phyloP scores from a whole-genome alignment of 2,797 vertebrate genomes.

The Phataginus tetradactyla region DNA sequence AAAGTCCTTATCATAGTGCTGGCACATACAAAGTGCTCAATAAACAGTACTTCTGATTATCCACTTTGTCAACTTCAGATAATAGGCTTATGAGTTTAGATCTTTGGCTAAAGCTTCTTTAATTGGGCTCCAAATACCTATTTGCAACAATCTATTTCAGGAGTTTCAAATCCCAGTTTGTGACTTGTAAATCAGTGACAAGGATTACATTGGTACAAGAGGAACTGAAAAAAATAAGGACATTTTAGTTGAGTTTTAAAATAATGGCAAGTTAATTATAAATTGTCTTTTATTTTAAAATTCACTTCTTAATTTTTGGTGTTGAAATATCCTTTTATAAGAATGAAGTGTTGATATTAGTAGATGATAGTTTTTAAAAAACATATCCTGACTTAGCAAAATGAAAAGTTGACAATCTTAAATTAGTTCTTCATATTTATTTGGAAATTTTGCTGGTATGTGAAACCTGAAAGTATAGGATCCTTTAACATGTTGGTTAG shows the following conservation, averaged over 20 bases:
- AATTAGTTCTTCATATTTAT: neutral
- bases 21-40: neutral
- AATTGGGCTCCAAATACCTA: neutral
- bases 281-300: neutral
- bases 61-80: neutral
- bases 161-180: neutral
- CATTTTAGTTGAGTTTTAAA: neutral
- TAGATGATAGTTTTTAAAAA: neutral
- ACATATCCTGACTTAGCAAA: neutral
- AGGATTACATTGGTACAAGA: neutral
- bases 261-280: neutral
- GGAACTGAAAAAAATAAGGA: neutral
- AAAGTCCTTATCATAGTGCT: neutral
- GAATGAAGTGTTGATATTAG: neutral
- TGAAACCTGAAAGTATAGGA: neutral
- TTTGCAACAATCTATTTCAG: neutral
- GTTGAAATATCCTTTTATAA: conserved; percentile 2
- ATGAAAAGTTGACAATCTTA: neutral
- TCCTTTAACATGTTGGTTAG: neutral
- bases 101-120: neutral
- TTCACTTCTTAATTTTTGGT: conserved; percentile 1
- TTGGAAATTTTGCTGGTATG: neutral
- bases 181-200: neutral
- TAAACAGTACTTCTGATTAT: neutral
- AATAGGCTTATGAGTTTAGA: neutral